Evolutionary conservation across 2,888 invertebrate genomes (phyloP).

Genomic region (Liodrosophila aerea): DNA sequence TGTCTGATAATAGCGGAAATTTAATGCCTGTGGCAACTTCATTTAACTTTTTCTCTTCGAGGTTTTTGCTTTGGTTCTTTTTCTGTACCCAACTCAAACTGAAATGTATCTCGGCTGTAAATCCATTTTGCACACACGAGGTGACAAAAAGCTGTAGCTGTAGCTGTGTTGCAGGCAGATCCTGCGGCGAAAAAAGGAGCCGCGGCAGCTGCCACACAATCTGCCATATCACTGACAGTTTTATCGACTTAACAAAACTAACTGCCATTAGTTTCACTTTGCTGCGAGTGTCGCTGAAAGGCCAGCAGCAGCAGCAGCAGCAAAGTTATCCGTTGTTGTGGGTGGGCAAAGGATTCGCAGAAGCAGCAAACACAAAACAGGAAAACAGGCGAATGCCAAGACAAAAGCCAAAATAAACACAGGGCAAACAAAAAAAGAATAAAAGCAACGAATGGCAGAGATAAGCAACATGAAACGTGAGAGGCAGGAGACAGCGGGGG

Average conservation of each 20-base stretch:
- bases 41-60: conserved; percentile 62
- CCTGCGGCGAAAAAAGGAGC: background rate
- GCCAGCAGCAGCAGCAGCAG: conserved; percentile 45
- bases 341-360: conserved; percentile 29
- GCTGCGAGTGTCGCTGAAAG: conserved; percentile 73
- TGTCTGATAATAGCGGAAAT: conserved; percentile 57
- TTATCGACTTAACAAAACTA: conserved; percentile 80
- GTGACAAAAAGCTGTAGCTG: conserved; percentile 40
- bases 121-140: conserved; percentile 36
- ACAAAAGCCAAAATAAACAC: conserved; percentile 72
- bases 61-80: conserved; percentile 1
- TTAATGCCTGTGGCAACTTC: conserved; percentile 71
- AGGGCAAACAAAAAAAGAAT: conserved; percentile 27
- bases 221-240: conserved; percentile 79
- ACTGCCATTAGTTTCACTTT: conserved; percentile 80
- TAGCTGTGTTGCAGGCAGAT: conserved; percentile 9
- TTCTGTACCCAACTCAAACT: conserved; percentile 56
- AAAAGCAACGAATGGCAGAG: conserved; percentile 31
- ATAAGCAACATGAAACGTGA: conserved; percentile 53
- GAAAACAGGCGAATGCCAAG: conserved; percentile 37
- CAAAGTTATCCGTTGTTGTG: conserved; percentile 40
- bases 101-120: conserved; percentile 41
- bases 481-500: conserved; percentile 12
- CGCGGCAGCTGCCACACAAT: conserved; percentile 69
- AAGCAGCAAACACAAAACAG: conserved; percentile 20